Conservation (phyloP, 2,797 vertebrate genomes). For the Rhabdomys pumilio region DNA sequence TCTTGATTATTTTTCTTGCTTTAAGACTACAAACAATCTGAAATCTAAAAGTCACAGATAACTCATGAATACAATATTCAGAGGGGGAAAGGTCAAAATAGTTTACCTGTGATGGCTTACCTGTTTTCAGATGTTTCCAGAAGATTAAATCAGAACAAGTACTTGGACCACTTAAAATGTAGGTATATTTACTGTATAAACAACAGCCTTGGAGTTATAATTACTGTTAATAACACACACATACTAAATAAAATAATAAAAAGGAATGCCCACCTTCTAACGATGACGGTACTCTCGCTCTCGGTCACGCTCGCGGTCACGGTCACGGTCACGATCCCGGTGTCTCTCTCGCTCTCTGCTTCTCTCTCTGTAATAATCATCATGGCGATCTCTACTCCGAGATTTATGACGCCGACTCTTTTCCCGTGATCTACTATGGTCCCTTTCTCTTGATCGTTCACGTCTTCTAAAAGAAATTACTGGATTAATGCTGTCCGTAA, state of each 20-base stretch:
- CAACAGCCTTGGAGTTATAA: slow-evolving; percentile 76
- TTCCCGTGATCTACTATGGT: slow-evolving; percentile 99
- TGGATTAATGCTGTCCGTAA: slow-evolving; percentile 89
- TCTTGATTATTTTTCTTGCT: slow-evolving; percentile 82
- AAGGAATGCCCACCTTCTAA: slow-evolving; percentile 93
- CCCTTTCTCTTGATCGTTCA: slow-evolving; percentile 98
- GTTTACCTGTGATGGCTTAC: slow-evolving; percentile 89
- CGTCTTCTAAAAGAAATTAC: slow-evolving; percentile 95
- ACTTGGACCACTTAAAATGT: slow-evolving; percentile 80
- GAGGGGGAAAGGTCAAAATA: slow-evolving; percentile 71
- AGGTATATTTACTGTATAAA: slow-evolving; percentile 82
- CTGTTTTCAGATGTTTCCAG: slow-evolving; percentile 84
- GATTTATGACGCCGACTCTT: slow-evolving; percentile 99
- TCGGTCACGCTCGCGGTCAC: slow-evolving; percentile 96
- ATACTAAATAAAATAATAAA: slow-evolving; percentile 38
- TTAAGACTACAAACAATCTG: slow-evolving; percentile 72
- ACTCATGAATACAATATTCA: slow-evolving; percentile 62
- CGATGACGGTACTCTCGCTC: slow-evolving; percentile 98
- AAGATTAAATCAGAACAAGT: slow-evolving; percentile 85
- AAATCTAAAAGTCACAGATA: slow-evolving; percentile 56
- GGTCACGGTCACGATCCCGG: slow-evolving; percentile 96
- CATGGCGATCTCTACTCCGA: slow-evolving; percentile 98
- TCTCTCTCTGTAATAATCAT: slow-evolving; percentile 98
- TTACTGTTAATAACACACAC: slow-evolving; percentile 75
- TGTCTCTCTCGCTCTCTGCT: slow-evolving; percentile 98